Conservation (phyloP, 2,797 vertebrate species). For the Cottoperca gobio region DNA sequence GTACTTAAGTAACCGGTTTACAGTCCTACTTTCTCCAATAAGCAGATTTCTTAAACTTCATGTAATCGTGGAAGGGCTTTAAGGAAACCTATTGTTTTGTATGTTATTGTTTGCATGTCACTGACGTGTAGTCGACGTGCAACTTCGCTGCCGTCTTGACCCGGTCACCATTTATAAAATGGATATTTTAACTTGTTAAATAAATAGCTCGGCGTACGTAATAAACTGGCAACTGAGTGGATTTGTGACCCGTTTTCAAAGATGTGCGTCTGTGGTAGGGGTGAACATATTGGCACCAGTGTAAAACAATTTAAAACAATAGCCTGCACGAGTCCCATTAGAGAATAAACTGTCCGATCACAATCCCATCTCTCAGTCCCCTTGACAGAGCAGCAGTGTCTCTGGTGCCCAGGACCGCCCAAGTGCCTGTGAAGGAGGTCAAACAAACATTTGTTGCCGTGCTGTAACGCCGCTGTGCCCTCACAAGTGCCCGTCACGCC, state of each 20-base stretch:
- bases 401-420: conserved; percentile 24
- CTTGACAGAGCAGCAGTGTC: conserved; percentile 10
- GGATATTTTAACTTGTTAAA: no score
- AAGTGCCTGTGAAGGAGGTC: conserved; percentile 60
- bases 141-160: no score
- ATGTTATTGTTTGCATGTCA: no score
- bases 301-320: background rate
- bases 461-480: conserved; percentile 65
- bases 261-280: background rate
- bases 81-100: no score
- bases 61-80: no score
- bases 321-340: background rate
- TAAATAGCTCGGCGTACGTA: no score
- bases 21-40: no score
- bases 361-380: conserved; percentile 14
- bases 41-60: no score
- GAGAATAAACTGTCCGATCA: conserved; percentile 14
- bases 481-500: conserved; percentile 74
- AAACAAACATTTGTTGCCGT: conserved; percentile 81
- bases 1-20: no score
- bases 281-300: background rate
- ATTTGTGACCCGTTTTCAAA: background rate
- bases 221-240: background rate
- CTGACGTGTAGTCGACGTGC: no score
- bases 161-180: no score